phyloP scores from a whole-genome alignment of 2,797 vertebrate species.

The Hirundo rustica region DNA sequence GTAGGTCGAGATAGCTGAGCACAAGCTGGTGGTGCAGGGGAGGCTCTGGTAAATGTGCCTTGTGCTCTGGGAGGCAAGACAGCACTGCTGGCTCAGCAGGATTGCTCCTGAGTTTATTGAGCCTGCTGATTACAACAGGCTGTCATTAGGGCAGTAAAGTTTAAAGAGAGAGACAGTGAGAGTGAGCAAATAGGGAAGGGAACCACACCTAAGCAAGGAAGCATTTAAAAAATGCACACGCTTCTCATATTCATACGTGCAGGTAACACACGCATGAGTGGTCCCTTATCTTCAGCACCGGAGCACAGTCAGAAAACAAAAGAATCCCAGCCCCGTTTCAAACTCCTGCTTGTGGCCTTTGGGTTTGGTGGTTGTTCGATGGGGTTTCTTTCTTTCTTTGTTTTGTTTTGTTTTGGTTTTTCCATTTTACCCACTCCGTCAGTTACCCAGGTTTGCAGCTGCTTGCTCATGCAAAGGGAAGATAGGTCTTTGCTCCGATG shows the following conservation, averaged over 20 bases:
- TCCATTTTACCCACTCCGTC: neutral
- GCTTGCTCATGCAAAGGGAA: neutral
- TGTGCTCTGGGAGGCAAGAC: neutral
- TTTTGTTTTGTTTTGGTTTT: neutral
- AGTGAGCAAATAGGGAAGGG: neutral
- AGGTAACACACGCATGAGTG: neutral
- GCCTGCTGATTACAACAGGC: neutral
- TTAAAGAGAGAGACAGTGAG: neutral
- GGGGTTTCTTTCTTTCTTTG: accelerated
- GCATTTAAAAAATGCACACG: conserved; percentile 47
- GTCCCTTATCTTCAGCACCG: neutral
- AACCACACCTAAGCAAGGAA: conserved; percentile 62
- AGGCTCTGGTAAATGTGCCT: neutral
- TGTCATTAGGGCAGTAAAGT: conserved; percentile 3
- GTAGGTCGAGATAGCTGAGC: neutral
- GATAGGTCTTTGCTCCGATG: neutral
- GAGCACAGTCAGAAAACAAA: neutral
- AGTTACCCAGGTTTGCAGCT: conserved; percentile 1
- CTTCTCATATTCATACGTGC: neutral
- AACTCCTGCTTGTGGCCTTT: neutral
- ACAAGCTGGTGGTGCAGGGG: neutral
- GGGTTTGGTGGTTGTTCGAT: neutral
- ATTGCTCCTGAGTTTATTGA: neutral
- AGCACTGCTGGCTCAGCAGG: neutral
- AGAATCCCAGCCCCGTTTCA: neutral